These are phyloP conservation scores for Pollimyrus isidori DNA, from an alignment of 2,113 vertebrate genomes.

Conservation along the genomic window DNA sequence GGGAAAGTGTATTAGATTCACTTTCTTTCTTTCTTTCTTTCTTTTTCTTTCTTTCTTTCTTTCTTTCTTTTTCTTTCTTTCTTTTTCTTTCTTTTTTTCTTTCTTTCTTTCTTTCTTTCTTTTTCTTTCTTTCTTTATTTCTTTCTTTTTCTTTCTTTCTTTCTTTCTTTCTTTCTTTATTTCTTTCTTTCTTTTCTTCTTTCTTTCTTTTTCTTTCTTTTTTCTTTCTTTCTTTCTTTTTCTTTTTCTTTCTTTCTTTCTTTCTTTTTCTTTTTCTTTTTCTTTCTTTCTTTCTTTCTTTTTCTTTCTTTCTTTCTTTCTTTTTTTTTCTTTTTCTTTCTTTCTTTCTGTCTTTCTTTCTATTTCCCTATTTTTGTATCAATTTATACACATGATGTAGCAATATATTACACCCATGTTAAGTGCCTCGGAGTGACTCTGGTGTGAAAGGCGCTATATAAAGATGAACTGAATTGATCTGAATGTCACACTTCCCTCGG, in stretches of 20 bases:
- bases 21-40: not conserved
- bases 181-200: not conserved
- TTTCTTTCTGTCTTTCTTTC: not conserved
- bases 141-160: not conserved
- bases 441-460: not conserved
- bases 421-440: not conserved
- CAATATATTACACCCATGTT: not conserved
- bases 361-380: not conserved
- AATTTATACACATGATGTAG: not conserved
- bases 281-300: not conserved
- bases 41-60: not conserved
- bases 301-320: not conserved
- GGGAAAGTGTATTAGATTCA: not conserved
- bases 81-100: not conserved
- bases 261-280: too few species aligned
- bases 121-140: too few species aligned
- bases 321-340: not conserved
- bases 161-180: not conserved
- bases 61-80: not conserved
- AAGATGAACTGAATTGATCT: not conserved
- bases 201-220: not conserved
- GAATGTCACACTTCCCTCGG: not conserved
- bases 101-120: not conserved
- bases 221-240: not conserved
- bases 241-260: not conserved